Base-by-base conservation (phyloP, 2,113 vertebrate genomes). In the Festucalex cinctus region DNA sequence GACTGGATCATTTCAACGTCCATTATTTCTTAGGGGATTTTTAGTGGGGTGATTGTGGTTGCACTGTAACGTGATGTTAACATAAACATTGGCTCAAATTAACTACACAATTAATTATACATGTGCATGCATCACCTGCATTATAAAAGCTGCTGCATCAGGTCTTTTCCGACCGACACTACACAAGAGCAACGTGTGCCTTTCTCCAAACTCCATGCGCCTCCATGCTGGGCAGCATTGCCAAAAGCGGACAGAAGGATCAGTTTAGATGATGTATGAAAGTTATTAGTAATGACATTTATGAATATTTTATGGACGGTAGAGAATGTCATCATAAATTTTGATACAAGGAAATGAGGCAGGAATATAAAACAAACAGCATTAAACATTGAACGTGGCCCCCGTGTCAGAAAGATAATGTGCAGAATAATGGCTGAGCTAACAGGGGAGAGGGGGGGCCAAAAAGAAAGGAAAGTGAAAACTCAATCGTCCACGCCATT, bases 251-350 rank as follows among this genome's bases (percentile, higher is more conserved):
- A 85, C 91, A 90, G 88, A 90, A 63, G 78, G 87, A 93, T 92
- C 92, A 90, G 92, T 92, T 92, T 87, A 88, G 84, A 90, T 91
- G 91, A 92, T 92, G 90, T 91, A 92, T 92, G 86, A 88, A 93
- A 86, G 89, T 90, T 91, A 92, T 92, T 91, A 91, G 89, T 89
- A 89, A 92, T 92, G 92, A 91, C 91, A 92, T 93, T 93, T 92
- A 92, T 93, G 91, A 92, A 92, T 93, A 90, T 91, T 93, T 93
- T 86, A 92, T 93, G 84, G 87, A 87, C 89, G 83, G 88, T 88
- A 87, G 90, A 89, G 85, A 90, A 91, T 89, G 91, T 89, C 90
- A 87, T 92, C 90, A 91, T 92, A 86, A 80, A 91, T 91, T 91
- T 91, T 91, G 90, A 92, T 91, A 90, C 90, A 90, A 78, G 86